phyloP scores from a whole-genome alignment of 2,888 invertebrate species.

The Lochmaea capreae region DNA sequence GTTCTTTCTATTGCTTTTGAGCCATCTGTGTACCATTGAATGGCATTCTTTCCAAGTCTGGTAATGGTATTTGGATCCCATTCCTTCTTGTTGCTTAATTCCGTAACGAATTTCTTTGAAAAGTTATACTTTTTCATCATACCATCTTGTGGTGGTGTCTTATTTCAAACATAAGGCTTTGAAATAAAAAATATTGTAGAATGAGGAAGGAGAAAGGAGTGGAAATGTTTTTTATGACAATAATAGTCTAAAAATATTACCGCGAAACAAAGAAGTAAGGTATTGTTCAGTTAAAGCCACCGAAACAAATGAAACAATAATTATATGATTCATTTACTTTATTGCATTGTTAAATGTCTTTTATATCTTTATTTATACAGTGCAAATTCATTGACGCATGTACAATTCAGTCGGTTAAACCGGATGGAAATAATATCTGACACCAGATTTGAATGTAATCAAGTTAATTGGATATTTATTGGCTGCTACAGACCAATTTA shows the following conservation, averaged over 20 bases:
- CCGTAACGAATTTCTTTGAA: no score
- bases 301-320: constrained; percentile 13
- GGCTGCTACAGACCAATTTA: not conserved
- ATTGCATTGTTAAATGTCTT: constrained; percentile 27
- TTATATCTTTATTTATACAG: constrained; percentile 20
- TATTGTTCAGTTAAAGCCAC: constrained; percentile 2
- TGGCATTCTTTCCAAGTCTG: no score
- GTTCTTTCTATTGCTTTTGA: no score
- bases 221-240: no score
- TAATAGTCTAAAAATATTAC: not conserved
- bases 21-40: no score
- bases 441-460: constrained; percentile 7
- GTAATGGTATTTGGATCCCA: no score
- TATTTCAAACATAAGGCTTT: no score
- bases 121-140: no score
- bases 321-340: constrained; percentile 30
- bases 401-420: constrained; percentile 37
- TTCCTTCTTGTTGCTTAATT: no score
- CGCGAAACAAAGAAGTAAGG: not conserved
- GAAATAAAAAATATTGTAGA: no score
- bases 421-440: constrained; percentile 38
- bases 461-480: not conserved
- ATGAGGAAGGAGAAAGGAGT: no score
- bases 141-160: no score
- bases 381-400: constrained; percentile 38